Evolutionary conservation across 2,888 invertebrate species (phyloP).

Genomic region (Cheilosia soror): DNA sequence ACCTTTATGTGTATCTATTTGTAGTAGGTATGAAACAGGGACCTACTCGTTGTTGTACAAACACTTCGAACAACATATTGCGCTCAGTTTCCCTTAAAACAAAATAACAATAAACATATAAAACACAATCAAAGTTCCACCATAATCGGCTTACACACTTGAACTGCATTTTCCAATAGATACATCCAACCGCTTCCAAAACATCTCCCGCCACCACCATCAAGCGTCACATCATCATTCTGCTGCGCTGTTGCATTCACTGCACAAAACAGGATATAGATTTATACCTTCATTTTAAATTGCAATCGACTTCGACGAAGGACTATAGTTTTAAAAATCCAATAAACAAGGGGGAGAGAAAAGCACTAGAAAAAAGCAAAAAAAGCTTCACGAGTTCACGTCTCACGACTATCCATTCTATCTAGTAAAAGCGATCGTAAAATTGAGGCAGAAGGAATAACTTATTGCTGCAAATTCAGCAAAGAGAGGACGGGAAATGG

Average conservation of each 20-base stretch:
- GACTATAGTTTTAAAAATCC: slow-evolving; percentile 24
- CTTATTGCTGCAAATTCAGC: slow-evolving; percentile 48
- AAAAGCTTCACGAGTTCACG: background rate
- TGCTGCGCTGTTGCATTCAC: slow-evolving; percentile 21
- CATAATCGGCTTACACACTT: slow-evolving; percentile 41
- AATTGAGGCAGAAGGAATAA: slow-evolving; percentile 46
- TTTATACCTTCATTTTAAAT: slow-evolving; percentile 11
- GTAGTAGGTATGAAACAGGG: no score
- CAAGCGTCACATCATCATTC: slow-evolving; percentile 25
- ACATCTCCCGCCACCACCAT: slow-evolving; percentile 4
- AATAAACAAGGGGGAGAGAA: slow-evolving; percentile 28
- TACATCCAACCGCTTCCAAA: slow-evolving; percentile 28
- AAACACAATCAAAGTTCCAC: slow-evolving; percentile 10
- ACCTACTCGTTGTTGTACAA: no score
- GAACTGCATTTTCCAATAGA: slow-evolving; percentile 19
- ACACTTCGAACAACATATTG: no score
- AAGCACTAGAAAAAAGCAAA: slow-evolving; percentile 2
- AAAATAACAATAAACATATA: background rate
- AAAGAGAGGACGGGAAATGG: slow-evolving; percentile 2
- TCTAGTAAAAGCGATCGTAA: slow-evolving; percentile 36
- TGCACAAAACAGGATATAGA: slow-evolving; percentile 11
- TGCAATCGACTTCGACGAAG: slow-evolving; percentile 32
- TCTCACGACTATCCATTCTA: slow-evolving; percentile 16
- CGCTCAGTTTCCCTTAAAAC: background rate
- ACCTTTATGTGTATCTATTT: no score